Evolutionary conservation across 2,797 vertebrate species (phyloP).

Genomic region (Dallia pectoralis): DNA sequence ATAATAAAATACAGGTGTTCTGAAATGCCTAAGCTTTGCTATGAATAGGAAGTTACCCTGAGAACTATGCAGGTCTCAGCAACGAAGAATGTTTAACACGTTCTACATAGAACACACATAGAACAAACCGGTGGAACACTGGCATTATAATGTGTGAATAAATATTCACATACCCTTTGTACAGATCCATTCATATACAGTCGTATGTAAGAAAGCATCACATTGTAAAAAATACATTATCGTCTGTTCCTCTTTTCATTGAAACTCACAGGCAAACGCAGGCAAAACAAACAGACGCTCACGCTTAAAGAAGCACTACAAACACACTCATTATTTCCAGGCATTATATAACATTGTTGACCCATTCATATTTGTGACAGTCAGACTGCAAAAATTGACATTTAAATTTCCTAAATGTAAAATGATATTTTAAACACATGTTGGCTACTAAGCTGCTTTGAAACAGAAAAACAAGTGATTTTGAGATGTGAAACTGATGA

Average conservation of each 20-base stretch:
- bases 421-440: constrained; percentile 42
- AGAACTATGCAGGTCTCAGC: constrained; percentile 36
- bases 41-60: constrained; percentile 61
- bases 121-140: constrained; percentile 38
- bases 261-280: constrained; percentile 21
- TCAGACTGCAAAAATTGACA: constrained; percentile 25
- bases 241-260: constrained; percentile 21
- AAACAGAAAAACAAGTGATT: constrained; percentile 39
- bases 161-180: constrained; percentile 40
- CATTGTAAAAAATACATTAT: constrained; percentile 58
- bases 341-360: constrained; percentile 26
- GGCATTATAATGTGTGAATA: constrained; percentile 37
- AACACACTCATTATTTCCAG: constrained; percentile 27
- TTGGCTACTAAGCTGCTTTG: constrained; percentile 43
- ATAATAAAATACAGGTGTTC: constrained; percentile 63
- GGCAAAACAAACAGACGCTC: neutral
- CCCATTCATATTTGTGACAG: constrained; percentile 40
- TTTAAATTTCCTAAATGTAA: constrained; percentile 35
- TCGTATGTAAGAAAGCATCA: constrained; percentile 57
- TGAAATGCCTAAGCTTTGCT: constrained; percentile 63
- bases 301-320: constrained; percentile 14
- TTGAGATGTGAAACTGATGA: constrained; percentile 49
- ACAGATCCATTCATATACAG: constrained; percentile 41
- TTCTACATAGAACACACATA: constrained; percentile 47
- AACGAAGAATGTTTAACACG: constrained; percentile 51